Percentiles rank a stretch among this genome's conserved stretches.
phyloP scores from a whole-genome alignment of 2,888 invertebrate species.

The Chrysolina oricalcia region DNA sequence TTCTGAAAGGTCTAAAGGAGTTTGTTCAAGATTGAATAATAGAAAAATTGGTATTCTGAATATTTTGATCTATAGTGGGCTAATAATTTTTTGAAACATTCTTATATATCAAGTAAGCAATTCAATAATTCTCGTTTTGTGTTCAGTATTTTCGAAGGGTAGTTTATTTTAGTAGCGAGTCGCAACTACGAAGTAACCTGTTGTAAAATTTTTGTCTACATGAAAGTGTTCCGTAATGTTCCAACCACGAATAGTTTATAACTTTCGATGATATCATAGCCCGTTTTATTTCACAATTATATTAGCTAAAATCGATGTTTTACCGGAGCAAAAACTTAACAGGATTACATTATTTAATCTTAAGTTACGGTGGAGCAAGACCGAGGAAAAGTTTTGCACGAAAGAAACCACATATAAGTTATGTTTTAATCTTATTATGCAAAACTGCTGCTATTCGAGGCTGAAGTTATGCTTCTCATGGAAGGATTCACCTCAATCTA shows the following conservation, averaged over 20 bases:
- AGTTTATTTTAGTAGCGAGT: too few species aligned
- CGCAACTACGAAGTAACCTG: not conserved
- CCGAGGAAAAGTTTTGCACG: constrained; percentile 2
- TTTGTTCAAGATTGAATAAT: too few species aligned
- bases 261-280: not conserved
- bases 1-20: too few species aligned
- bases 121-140: too few species aligned
- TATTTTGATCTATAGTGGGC: too few species aligned
- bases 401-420: constrained; percentile 20
- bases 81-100: too few species aligned
- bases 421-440: constrained; percentile 15
- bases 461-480: not conserved
- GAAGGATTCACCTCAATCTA: not conserved
- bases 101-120: too few species aligned
- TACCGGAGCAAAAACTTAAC: not conserved
- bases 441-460: not conserved
- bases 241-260: not conserved
- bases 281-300: constrained; percentile 2
- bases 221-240: not conserved
- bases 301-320: constrained; percentile 6
- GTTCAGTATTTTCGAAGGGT: too few species aligned
- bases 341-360: constrained; percentile 8
- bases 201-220: not conserved
- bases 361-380: not conserved
- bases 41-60: too few species aligned